Evolutionary conservation across 2,113 vertebrate species (phyloP).

Genomic region (Petroica traversi): DNA sequence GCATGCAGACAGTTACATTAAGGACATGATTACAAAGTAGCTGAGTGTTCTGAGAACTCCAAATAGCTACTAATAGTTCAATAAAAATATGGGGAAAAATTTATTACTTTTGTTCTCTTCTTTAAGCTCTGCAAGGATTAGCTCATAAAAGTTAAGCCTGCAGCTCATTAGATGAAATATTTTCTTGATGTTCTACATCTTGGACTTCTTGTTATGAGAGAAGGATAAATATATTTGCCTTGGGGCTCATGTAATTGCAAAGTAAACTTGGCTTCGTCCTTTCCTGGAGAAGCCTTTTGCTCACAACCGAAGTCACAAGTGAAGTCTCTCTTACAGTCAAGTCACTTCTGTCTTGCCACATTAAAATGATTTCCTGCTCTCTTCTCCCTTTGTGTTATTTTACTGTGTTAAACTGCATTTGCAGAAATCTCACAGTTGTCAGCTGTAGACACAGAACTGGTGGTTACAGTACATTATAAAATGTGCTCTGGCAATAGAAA

Average conservation of each 20-base stretch:
- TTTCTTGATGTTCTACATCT: not conserved
- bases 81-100: not conserved
- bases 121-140: not conserved
- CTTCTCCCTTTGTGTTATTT: not conserved
- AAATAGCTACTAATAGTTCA: not conserved
- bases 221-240: not conserved
- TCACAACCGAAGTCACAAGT: not conserved
- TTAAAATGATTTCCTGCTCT: not conserved
- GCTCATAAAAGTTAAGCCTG: rapidly evolving
- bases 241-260: rapidly evolving
- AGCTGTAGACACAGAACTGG: not conserved
- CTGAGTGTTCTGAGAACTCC: not conserved
- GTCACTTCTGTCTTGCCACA: not conserved
- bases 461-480: not conserved
- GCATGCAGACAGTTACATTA: not conserved
- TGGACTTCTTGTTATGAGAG: not conserved
- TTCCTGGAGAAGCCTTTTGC: not conserved
- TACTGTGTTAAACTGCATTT: not conserved
- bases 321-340: not conserved
- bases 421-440: not conserved
- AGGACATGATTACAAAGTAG: not conserved
- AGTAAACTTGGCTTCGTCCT: not conserved
- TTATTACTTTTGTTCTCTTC: not conserved
- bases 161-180: not conserved
- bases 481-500: not conserved